These are phyloP conservation scores for Nephrocerus scutellatus DNA, from an alignment of 2,888 invertebrate species.

Conservation along the genomic window DNA sequence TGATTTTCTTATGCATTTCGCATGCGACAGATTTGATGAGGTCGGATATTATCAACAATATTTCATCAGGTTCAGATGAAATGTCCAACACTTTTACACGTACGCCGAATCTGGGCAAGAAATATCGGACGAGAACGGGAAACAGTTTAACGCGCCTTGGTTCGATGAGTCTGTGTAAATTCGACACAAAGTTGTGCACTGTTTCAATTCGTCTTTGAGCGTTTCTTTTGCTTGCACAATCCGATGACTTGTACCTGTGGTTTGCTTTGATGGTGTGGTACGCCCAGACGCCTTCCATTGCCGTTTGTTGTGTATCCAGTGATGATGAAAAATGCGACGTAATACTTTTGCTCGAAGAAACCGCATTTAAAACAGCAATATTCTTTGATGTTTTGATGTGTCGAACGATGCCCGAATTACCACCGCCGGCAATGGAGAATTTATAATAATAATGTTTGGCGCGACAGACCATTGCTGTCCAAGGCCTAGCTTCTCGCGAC, in stretches of 20 bases:
- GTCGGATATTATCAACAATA: constrained; percentile 1
- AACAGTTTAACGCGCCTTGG: constrained; percentile 6
- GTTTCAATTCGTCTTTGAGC: constrained; percentile 7
- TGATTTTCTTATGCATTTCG: constrained; percentile 2
- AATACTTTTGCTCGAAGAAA: constrained; percentile 11
- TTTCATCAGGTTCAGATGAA: background rate
- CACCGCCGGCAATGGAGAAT: constrained; percentile 8
- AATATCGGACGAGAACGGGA: constrained; percentile 13
- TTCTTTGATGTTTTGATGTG: constrained; percentile 13
- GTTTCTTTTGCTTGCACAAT: constrained; percentile 9
- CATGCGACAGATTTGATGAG: background rate
- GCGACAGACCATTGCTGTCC: too few species aligned
- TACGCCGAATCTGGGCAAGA: constrained; percentile 4
- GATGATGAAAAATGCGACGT: constrained; percentile 10
- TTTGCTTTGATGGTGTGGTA: constrained; percentile 3
- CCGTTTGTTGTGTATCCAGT: constrained; percentile 8
- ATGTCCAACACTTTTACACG: constrained; percentile 4
- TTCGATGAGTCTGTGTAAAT: constrained; percentile 6
- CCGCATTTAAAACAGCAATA: constrained; percentile 10
- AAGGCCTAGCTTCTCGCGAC: too few species aligned
- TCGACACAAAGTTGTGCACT: constrained; percentile 14
- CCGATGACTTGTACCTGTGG: constrained; percentile 9
- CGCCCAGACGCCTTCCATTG: constrained; percentile 5
- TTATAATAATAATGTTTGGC: too few species aligned
- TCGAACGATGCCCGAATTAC: constrained; percentile 8